A percentile compares a stretch with the other conserved stretches of the same genome.
Evolutionary conservation across 2,797 vertebrate genomes (phyloP).

Genomic region (Scolopax rusticola): DNA sequence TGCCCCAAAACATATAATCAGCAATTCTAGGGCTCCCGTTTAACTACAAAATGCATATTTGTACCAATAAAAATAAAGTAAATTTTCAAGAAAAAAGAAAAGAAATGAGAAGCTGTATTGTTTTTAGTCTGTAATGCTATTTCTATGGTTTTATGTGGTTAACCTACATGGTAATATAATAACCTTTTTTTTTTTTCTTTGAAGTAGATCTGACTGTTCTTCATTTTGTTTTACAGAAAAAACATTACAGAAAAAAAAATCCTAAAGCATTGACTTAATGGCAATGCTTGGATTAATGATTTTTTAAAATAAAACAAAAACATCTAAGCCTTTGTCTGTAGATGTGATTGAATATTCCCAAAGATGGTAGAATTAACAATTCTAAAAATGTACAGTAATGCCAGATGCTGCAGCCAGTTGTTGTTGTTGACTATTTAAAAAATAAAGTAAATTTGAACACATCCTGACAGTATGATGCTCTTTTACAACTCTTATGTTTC

Average conservation of each 20-base stretch:
- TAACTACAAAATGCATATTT: not conserved
- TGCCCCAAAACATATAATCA: not conserved
- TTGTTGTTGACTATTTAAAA: conserved; percentile 12
- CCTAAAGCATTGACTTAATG: not conserved
- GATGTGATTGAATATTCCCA: not conserved
- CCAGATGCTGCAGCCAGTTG: conserved; percentile 54
- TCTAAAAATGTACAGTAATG: conserved; percentile 35
- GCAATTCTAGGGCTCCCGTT: not conserved
- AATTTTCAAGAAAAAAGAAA: not conserved
- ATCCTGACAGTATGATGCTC: not conserved
- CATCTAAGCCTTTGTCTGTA: not conserved
- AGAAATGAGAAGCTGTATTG: not conserved
- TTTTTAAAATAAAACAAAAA: not conserved
- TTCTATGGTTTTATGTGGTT: not conserved
- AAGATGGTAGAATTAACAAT: conserved; percentile 36
- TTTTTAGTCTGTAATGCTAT: not conserved
- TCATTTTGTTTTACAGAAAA: not conserved
- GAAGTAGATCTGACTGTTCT: not conserved
- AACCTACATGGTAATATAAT: not conserved
- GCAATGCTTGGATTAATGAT: not conserved
- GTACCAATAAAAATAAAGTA: not conserved
- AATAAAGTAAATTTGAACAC: conserved; percentile 28
- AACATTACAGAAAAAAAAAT: not conserved
- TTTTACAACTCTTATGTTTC: conserved; percentile 24
- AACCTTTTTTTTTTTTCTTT: not conserved